Percentiles rank a stretch among this genome's conserved stretches.
Conservation (phyloP, 2,888 invertebrate genomes). For the Mayetiola destructor region DNA sequence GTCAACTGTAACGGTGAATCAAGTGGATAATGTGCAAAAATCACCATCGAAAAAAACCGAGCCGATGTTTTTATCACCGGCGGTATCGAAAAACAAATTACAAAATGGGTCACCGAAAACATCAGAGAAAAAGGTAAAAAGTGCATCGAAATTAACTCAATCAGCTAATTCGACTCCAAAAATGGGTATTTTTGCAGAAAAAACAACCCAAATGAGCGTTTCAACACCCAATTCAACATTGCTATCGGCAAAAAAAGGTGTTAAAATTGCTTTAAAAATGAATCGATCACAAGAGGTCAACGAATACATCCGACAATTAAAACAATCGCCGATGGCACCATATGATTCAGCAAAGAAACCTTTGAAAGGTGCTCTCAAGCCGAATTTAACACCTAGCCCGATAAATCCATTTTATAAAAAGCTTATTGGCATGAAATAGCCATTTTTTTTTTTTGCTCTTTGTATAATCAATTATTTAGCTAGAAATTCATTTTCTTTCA, state of each 20-base stretch:
- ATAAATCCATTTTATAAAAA: constrained; percentile 64
- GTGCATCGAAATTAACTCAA: constrained; percentile 16
- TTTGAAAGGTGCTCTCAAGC: constrained; percentile 55
- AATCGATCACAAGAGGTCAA: constrained; percentile 57
- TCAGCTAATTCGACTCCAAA: constrained; percentile 16
- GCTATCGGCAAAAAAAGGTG: constrained; percentile 39
- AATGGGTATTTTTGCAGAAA: constrained; percentile 15
- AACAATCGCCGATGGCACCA: constrained; percentile 57
- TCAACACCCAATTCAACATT: constrained; percentile 15
- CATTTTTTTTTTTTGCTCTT: constrained; percentile 13
- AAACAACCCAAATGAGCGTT: no score
- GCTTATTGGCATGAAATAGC: constrained; percentile 28
- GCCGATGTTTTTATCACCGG: neutral
- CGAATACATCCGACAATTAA: constrained; percentile 57
- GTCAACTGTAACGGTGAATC: neutral
- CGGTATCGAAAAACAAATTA: neutral
- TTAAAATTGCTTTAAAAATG: constrained; percentile 54
- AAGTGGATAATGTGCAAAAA: neutral
- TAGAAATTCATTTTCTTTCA: no score
- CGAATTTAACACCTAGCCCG: constrained; percentile 48
- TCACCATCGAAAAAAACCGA: neutral
- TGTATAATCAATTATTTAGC: neutral
- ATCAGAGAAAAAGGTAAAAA: constrained; percentile 16
- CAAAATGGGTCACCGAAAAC: neutral
- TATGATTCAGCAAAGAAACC: constrained; percentile 58